phyloP scores from a whole-genome alignment of 2,797 vertebrate species.

The Forpus xanthops region DNA sequence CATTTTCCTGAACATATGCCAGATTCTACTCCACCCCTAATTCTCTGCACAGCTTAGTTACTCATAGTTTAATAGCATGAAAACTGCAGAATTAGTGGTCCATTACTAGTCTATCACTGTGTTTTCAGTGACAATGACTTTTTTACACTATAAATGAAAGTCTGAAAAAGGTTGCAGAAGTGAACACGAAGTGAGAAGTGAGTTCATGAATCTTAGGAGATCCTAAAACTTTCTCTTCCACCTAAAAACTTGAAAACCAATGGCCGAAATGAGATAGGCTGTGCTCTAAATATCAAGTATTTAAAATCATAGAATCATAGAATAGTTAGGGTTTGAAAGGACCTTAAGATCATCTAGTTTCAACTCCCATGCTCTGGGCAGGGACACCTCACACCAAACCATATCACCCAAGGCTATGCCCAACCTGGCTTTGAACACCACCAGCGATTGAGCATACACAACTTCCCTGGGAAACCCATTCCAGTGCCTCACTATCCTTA shows the following conservation, averaged over 20 bases:
- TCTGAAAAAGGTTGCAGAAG: not conserved
- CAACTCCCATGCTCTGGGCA: too few species aligned
- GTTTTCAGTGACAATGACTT: not conserved
- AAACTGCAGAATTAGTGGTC: not conserved
- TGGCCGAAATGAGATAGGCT: not conserved
- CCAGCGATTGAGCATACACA: too few species aligned
- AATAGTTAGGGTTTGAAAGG: not conserved
- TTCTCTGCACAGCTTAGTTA: not conserved
- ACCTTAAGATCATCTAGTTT: too few species aligned
- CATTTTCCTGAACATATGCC: constrained; percentile 37
- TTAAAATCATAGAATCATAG: not conserved
- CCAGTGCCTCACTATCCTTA: too few species aligned
- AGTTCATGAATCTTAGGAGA: not conserved
- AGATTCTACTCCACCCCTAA: constrained; percentile 20
- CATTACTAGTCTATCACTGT: not conserved
- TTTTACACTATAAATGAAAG: not conserved
- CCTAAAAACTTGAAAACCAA: not conserved
- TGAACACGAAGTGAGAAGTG: not conserved
- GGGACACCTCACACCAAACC: too few species aligned
- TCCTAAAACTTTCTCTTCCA: not conserved
- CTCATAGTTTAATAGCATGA: not conserved
- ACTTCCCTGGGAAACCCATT: too few species aligned
- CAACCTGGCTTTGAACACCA: too few species aligned
- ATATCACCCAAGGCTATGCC: too few species aligned
- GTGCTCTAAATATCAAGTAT: not conserved